Conservation (phyloP, 2,888 invertebrate species). For the Serrognathus titanus region DNA sequence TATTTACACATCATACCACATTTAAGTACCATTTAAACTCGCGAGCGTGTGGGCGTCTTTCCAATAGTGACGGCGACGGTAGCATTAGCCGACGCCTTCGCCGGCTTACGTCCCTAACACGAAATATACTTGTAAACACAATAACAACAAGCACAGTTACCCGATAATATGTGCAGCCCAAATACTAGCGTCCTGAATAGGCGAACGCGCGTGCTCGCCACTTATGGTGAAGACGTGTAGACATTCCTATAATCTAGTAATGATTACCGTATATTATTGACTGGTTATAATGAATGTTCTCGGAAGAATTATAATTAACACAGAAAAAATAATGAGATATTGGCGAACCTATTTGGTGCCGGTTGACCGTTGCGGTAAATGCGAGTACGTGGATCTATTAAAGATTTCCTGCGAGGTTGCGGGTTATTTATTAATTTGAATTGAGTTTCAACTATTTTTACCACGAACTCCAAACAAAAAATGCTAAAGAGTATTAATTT, state of each 20-base stretch:
- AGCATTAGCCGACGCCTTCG: too few relatives aligned
- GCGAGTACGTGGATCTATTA: too few relatives aligned
- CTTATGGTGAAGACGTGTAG: constrained; percentile 25
- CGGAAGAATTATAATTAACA: constrained; percentile 19
- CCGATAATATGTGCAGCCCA: constrained; percentile 2
- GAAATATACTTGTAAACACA: constrained; percentile 1
- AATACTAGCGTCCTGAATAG: constrained; percentile 6
- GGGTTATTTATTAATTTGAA: too few relatives aligned
- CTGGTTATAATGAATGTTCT: constrained; percentile 20
- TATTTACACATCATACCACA: too few relatives aligned
- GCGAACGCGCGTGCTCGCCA: constrained; percentile 28
- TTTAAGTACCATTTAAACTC: too few relatives aligned
- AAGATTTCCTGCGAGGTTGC: too few relatives aligned
- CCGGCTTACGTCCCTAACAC: not conserved
- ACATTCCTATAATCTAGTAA: constrained; percentile 26
- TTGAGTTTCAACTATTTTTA: too few relatives aligned
- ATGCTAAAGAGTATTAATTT: too few relatives aligned
- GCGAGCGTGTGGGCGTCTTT: too few relatives aligned
- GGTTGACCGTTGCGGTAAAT: not conserved
- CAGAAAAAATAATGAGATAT: constrained; percentile 2
- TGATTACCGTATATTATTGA: constrained; percentile 20
- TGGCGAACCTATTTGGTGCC: not conserved
- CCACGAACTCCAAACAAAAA: too few relatives aligned
- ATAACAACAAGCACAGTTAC: constrained; percentile 2
- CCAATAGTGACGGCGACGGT: too few relatives aligned